A percentile compares a stretch with the other conserved stretches of the same genome.
phyloP scores from a whole-genome alignment of 92 coral and sea anemone genomes.

The Zoanthus gigantus region DNA sequence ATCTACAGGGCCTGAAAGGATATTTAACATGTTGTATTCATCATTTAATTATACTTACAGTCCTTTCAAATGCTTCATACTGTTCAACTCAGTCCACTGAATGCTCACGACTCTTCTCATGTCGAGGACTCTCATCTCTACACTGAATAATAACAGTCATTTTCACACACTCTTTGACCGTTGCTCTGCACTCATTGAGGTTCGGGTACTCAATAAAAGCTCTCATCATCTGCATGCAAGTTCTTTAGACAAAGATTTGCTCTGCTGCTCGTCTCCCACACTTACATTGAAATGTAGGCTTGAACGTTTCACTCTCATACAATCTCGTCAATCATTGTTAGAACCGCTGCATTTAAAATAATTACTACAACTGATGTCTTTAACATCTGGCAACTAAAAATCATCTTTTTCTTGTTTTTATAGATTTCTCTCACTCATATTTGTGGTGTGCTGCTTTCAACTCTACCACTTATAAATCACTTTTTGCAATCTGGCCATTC shows the following conservation, averaged over 20 bases:
- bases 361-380: neutral
- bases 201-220: neutral
- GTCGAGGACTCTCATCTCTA: slow-evolving; percentile 9
- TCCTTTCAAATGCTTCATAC: slow-evolving; percentile 26
- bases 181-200: neutral
- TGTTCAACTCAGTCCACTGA: slow-evolving; percentile 29
- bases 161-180: neutral
- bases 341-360: neutral
- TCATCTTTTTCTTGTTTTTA: neutral
- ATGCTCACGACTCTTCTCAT: slow-evolving; percentile 25
- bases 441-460: no score
- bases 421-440: neutral
- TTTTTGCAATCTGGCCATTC: neutral
- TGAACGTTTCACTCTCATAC: neutral
- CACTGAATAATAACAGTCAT: neutral
- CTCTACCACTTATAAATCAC: neutral
- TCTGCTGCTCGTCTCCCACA: slow-evolving; percentile 19
- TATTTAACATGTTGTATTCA: neutral
- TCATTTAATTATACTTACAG: slow-evolving; percentile 26
- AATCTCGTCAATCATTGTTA: neutral
- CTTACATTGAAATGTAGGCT: neutral
- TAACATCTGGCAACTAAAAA: neutral
- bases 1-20: no score
- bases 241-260: neutral
- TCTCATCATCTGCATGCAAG: neutral